Evolutionary conservation across 2,888 invertebrate genomes (phyloP), one percentile per base, ranked within the genome.

Genomic region (Epinotia bilunana): DNA sequence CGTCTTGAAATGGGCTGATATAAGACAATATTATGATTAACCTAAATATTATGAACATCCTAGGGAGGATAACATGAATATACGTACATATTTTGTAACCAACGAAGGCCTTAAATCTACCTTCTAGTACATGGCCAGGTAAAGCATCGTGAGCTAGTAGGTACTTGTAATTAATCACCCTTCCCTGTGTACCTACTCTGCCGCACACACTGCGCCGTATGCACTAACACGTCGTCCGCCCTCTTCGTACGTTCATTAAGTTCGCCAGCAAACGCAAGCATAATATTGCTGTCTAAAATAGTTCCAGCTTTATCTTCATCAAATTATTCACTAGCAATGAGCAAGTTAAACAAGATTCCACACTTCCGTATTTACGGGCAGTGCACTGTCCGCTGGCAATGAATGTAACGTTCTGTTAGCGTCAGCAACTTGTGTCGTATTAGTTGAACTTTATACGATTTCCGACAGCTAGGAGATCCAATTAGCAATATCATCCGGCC

Each of bases 401-500:
- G 69, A 76, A 76, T 58, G 39, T 63, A 73, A 53, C 20, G 20
- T 46, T 72, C 39, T 82, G 82, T 83, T 83, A 82, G 82, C 82
- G 83, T 84, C 81, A 81, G 80, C 78, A 81, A 83, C 81, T 84
- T 86, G 84, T 83, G 86, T 82, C 83, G 85, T 87, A 87, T 89
- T 89, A 90, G 90, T 87, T 87, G 84, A 90, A 91, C 88, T 91
- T 91, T 88, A 91, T 88, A 90, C 87, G 87, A 91, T 91, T 90
- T 92, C 91, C 91, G 87, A 86, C 85, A 83, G 85, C 88, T 85
- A 87, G 90, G 88, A 88, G 91, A 91, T 89, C 88, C 92, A 92
- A 92, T 93, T 93, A 93, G 91, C 91, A 91, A 89, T 92, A 91
- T 89, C 92, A 91, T 89, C 90, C 91, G 89, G 87, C 83, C 84